These are phyloP conservation scores for Drosophila baimaii DNA, from an alignment of 1,140 invertebrate species.

Conservation along the genomic window DNA sequence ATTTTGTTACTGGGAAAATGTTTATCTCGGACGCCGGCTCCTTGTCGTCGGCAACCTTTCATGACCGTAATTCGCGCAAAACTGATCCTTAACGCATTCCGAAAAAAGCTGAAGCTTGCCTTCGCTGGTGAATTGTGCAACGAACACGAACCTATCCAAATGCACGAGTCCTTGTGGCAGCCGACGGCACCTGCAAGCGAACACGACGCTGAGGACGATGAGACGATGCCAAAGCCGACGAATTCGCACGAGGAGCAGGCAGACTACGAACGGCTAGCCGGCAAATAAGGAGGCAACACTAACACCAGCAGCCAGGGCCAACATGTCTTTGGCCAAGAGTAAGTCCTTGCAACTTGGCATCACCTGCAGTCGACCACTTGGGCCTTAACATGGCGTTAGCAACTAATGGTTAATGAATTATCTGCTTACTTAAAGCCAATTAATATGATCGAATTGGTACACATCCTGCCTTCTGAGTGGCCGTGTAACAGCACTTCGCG, in stretches of 20 bases:
- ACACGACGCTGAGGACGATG: slow-evolving; percentile 34
- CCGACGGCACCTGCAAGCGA: slow-evolving; percentile 34
- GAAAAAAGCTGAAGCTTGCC: slow-evolving; percentile 71
- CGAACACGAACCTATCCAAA: slow-evolving; percentile 72
- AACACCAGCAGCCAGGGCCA: slow-evolving; percentile 36
- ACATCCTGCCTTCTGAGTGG: neutral
- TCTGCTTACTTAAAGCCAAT: neutral
- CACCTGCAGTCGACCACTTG: slow-evolving; percentile 32
- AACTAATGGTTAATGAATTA: neutral
- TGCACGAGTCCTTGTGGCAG: slow-evolving; percentile 66
- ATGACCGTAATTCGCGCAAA: slow-evolving; percentile 84
- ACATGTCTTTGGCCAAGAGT: slow-evolving; percentile 28
- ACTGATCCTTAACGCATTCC: slow-evolving; percentile 84
- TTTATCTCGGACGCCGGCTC: slow-evolving; percentile 66
- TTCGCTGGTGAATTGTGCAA: slow-evolving; percentile 72
- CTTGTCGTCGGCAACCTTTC: slow-evolving; percentile 80
- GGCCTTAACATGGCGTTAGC: neutral
- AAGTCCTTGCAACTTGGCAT: slow-evolving; percentile 55
- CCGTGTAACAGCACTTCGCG: slow-evolving; percentile 10
- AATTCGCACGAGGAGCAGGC: slow-evolving; percentile 47
- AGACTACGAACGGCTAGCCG: slow-evolving; percentile 36
- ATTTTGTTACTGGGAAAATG: slow-evolving; percentile 47
- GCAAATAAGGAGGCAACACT: slow-evolving; percentile 48
- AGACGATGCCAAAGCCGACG: slow-evolving; percentile 43
- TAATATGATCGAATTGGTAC: neutral